Base-by-base conservation (phyloP, 2,888 invertebrate species). In the Nineta flava region DNA sequence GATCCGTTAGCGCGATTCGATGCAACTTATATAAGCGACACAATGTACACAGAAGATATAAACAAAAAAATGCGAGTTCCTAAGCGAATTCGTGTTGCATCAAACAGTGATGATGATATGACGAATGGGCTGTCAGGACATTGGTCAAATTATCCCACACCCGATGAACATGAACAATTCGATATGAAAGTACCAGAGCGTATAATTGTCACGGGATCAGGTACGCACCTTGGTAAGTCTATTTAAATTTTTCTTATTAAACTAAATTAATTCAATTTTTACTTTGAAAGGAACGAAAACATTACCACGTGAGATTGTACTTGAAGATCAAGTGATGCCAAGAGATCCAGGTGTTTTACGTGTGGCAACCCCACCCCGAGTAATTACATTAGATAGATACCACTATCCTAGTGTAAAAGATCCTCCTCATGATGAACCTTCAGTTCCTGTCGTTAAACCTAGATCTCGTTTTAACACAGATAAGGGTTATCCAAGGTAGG, bases 131-230 rank as follows among this genome's bases (percentile, higher is more conserved):
- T 13, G 7, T 44, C 44, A 10, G 38, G 38, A 38, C 19, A 44
- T 13, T 74, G 63, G 42, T 57, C 73, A 41, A 83, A 82, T 82
- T 73, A 74, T 56, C 76, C 76, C 62, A 73, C 74, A 53, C 75
- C 76, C 62, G 73, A 74, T 53, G 74, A 73, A 59, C n/a, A n/a
- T n/a, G 86, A 87, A 58, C 85, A 84, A 67, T 81, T 86, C 65
- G 83, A 85, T 58, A 94, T 94, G 94, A 83, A 83, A 62, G 93
- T 95, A 35, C 94, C 94, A 2, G 94, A 94, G 61, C 78, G 92
- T 62, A 94, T 95, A 64, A 74, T 94, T 56, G 85, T 94, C 45
- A 77, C 85, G 58, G 94, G 94, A 63, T 79, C 81, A 65, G 78
- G 79, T 60, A 78, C 81, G 63, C 78, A 79, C 64, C 60, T 77